Conservation (phyloP, 2,888 invertebrate species). For the Strigamia crassipes region DNA sequence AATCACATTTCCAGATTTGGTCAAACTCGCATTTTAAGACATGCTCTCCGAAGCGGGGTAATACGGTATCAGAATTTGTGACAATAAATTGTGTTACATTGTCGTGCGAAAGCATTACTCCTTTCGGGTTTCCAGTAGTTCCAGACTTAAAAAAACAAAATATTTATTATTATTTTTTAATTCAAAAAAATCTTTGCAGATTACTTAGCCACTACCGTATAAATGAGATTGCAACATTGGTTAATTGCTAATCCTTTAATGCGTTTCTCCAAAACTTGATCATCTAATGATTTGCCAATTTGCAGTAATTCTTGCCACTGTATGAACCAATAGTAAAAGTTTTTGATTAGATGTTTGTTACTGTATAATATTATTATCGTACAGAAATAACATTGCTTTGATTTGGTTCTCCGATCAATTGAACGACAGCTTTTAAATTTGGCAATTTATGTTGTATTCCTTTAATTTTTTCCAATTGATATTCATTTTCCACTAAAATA, state of each 20-base stretch:
- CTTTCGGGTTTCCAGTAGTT: conserved; percentile 86
- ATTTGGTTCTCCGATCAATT: conserved; percentile 55
- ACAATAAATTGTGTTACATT: conserved; percentile 60
- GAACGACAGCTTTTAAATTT: conserved; percentile 57
- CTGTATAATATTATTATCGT: not conserved
- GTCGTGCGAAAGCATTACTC: conserved; percentile 90
- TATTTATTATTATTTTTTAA: no score
- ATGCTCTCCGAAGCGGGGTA: no score
- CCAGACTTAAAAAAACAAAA: conserved; percentile 71
- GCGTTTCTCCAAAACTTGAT: conserved; percentile 54
- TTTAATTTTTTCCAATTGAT: conserved; percentile 58
- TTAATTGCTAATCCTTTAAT: conserved; percentile 54
- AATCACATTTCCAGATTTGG: no score
- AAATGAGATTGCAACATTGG: conserved; percentile 58
- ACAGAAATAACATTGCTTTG: conserved; percentile 47
- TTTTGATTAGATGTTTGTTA: not conserved
- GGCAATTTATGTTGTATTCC: conserved; percentile 50
- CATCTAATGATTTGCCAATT: conserved; percentile 54
- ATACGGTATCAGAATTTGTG: no score
- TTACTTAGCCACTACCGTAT: conserved; percentile 52
- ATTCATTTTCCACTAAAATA: conserved; percentile 73
- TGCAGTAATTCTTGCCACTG: conserved; percentile 58
- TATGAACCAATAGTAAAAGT: conserved; percentile 39
- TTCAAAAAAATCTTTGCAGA: no score
- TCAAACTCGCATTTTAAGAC: no score